phyloP scores from a whole-genome alignment of 2,888 invertebrate species.

The Drosophila demipolita region DNA sequence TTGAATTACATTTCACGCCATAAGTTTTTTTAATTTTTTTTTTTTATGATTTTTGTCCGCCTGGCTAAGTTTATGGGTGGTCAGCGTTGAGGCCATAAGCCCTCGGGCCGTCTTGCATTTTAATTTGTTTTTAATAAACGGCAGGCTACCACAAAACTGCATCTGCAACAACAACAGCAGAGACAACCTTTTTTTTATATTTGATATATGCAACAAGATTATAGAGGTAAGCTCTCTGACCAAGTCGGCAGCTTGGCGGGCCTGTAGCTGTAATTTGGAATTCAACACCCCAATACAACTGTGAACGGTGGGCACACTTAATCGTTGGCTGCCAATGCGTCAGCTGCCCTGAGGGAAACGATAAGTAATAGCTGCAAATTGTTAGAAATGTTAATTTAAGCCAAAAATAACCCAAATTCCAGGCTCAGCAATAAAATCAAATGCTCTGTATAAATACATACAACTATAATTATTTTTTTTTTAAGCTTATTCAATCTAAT shows the following conservation, averaged over 20 bases:
- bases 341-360: conserved; percentile 22
- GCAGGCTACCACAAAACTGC: conserved; percentile 23
- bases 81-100: conserved; percentile 72
- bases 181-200: conserved; percentile 25
- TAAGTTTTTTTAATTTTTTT: conserved; percentile 32
- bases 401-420: conserved; percentile 9
- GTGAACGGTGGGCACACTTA: conserved; percentile 42
- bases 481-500: background rate
- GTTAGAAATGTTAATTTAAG: conserved; percentile 28
- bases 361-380: conserved; percentile 27
- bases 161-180: conserved; percentile 23
- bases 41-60: conserved; percentile 18
- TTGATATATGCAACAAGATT: conserved; percentile 76
- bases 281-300: conserved; percentile 69
- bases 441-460: background rate
- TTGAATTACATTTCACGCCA: conserved; percentile 75
- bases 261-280: conserved; percentile 70
- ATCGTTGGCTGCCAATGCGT: conserved; percentile 53
- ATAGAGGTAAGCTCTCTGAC: conserved; percentile 46
- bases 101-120: conserved; percentile 70
- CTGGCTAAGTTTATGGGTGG: conserved; percentile 71
- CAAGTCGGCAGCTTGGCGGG: conserved; percentile 55
- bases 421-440: background rate
- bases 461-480: background rate
- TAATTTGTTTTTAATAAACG: conserved; percentile 79